Evolutionary conservation across 2,113 vertebrate species (phyloP), one percentile per base, ranked within the genome.

Genomic region (Calcarius ornatus): DNA sequence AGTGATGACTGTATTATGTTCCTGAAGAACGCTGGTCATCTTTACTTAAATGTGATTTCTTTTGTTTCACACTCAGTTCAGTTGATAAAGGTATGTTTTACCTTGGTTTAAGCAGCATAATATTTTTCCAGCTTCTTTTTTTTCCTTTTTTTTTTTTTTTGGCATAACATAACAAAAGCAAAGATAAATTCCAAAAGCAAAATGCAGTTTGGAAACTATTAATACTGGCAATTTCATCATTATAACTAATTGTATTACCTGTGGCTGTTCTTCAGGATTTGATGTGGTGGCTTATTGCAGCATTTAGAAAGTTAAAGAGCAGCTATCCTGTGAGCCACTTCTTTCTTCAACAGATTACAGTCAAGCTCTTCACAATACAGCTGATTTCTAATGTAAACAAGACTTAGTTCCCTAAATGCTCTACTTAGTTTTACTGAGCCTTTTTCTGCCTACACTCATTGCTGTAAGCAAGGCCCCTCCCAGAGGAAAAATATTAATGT

Each of bases 1-100:
- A 97, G 97, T 92, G 98, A 99, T 90, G 96, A 98, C 91, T 99
- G 99, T 48, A 69, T 99, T 93, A 94, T 99, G 64, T 98, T 98
- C 92, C 94, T 98, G 83, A 98, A 97, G 95, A 98, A 96, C 1
- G 73, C 95, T 63, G 90, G 96, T 37, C 96, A 97, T 35, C 98
- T 99, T 33, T 97, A 96, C 35, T 97, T 99, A 37, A 98, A 97
- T 13, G 98, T 98, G 54, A 96, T 99, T 93, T 97, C 98, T 25
- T 97, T 99, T 56, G 93, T 95, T 33, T 96, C 98, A 65, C 97
- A 98, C 40, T 94, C 96, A 9, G 78, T 98, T 53, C 95, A 97
- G 71, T 97, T 97, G 59, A 81, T 99, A 42, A 96, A 98, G 99
- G 99, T 99, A 95, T 7, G 97, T 94, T 75, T 78, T 79, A 89